Conservation (phyloP, 2,113 vertebrate genomes). For the Seriola quinqueradiata region DNA sequence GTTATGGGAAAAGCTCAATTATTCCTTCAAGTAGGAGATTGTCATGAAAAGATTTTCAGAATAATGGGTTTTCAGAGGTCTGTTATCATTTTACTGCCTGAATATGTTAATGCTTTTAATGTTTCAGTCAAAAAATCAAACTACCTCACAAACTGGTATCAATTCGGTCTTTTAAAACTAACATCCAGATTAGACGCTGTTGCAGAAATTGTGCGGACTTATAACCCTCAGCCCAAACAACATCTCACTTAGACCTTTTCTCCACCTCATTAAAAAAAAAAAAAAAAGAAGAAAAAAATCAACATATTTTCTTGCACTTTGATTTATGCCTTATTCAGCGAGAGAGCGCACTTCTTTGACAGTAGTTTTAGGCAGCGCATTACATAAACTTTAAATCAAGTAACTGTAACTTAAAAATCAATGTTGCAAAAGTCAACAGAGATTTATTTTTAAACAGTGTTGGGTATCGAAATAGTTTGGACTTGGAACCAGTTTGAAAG, state of each 20-base stretch:
- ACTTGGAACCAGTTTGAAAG: background rate
- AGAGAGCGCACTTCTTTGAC: constrained; percentile 1
- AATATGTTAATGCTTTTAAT: background rate
- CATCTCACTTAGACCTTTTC: background rate
- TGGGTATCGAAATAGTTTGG: no score
- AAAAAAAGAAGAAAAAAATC: background rate
- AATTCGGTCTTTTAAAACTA: background rate
- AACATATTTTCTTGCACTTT: constrained; percentile 56
- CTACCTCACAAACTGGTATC: constrained; percentile 61
- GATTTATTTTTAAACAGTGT: background rate
- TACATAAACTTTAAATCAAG: background rate
- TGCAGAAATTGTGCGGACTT: background rate
- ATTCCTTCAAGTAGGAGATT: constrained; percentile 24
- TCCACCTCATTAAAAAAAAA: background rate
- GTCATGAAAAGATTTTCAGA: background rate
- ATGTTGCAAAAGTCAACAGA: background rate
- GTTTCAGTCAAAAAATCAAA: constrained; percentile 37
- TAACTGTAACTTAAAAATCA: background rate
- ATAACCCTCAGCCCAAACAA: background rate
- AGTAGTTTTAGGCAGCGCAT: background rate
- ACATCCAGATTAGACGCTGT: constrained; percentile 7
- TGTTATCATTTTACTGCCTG: constrained; percentile 21
- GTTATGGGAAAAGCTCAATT: background rate
- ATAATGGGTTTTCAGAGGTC: constrained; percentile 15
- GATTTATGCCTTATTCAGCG: constrained; percentile 66